phyloP scores from a whole-genome alignment of 2,113 vertebrate species.

The human region DNA sequence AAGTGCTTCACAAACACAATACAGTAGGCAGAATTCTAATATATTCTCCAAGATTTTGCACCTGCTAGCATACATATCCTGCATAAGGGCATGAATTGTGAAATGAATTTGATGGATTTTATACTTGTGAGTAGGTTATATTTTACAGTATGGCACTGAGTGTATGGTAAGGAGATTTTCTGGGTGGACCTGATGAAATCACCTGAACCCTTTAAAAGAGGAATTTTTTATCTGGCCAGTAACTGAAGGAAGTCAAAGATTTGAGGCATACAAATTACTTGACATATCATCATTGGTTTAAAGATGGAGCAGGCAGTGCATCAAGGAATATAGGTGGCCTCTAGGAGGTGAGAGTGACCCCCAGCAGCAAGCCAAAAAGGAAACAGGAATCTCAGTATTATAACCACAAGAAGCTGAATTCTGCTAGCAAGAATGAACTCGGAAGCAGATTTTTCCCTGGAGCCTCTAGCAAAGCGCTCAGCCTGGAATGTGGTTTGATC shows the following conservation, averaged over 20 bases:
- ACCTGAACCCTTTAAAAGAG: neutral
- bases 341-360: neutral
- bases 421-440: neutral
- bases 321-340: neutral
- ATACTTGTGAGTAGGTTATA: neutral
- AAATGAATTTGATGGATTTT: neutral
- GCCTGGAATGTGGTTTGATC: neutral
- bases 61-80: too few relatives aligned
- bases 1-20: neutral
- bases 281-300: neutral
- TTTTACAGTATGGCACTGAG: neutral
- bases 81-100: neutral
- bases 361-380: neutral
- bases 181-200: neutral
- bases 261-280: neutral
- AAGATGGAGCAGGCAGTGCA: fast-evolving
- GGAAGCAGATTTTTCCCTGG: neutral
- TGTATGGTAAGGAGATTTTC: neutral
- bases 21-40: neutral
- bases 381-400: neutral
- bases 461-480: neutral
- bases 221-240: neutral
- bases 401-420: neutral
- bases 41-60: neutral
- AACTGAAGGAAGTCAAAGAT: neutral